These are phyloP conservation scores for Clistopyga incitator DNA, from an alignment of 2,888 invertebrate genomes.

Conservation along the genomic window DNA sequence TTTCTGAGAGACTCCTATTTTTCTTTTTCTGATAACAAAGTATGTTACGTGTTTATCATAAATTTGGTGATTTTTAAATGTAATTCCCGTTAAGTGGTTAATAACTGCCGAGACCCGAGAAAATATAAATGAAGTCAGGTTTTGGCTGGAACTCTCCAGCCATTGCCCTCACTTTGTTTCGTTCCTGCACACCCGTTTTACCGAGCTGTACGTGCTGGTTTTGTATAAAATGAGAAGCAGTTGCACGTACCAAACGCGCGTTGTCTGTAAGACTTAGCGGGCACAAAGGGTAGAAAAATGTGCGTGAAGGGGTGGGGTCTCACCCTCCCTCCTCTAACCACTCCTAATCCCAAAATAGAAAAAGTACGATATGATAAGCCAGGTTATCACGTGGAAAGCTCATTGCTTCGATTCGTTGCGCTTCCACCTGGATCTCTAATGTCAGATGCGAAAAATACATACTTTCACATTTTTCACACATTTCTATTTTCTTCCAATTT, in stretches of 20 bases:
- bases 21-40: too few species aligned
- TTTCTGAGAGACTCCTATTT: too few species aligned
- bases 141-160: neutral
- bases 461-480: neutral
- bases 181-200: neutral
- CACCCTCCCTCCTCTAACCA: neutral
- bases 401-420: neutral
- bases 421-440: neutral
- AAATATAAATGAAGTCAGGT: neutral
- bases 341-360: slow-evolving; percentile 29
- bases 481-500: neutral
- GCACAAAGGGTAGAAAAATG: too few species aligned
- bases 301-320: neutral
- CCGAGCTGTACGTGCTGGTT: neutral
- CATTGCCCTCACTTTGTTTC: slow-evolving; percentile 8
- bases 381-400: neutral
- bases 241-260: slow-evolving; percentile 4
- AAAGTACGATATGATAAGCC: slow-evolving; percentile 29
- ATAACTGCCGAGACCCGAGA: neutral
- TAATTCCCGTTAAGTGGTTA: neutral
- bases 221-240: slow-evolving; percentile 15
- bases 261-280: slow-evolving; percentile 11
- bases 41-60: too few species aligned
- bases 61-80: neutral
- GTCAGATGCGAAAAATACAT: too few species aligned